These are phyloP conservation scores for Acrobasis suavella DNA, from an alignment of 2,888 invertebrate genomes.

Conservation along the genomic window DNA sequence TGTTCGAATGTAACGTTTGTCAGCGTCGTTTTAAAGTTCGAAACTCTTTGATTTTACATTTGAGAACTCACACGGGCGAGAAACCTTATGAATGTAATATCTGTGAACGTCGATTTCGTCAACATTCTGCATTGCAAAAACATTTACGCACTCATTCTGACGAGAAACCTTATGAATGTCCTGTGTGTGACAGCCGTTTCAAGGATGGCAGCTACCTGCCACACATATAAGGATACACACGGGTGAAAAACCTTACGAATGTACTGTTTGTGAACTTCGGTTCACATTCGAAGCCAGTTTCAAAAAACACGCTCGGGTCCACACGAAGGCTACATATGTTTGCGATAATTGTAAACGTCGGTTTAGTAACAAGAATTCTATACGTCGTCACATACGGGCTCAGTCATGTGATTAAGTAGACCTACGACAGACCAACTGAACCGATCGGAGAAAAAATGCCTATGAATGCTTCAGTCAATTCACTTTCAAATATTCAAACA, in stretches of 20 bases:
- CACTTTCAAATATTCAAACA: too few species aligned
- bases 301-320: too few species aligned
- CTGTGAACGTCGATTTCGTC: neutral
- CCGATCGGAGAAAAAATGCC: too few species aligned
- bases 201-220: neutral
- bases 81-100: neutral
- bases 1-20: neutral
- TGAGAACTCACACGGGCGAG: neutral
- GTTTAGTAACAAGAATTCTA: too few species aligned
- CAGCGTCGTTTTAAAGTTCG: neutral
- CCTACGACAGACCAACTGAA: too few species aligned
- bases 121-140: neutral
- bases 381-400: too few species aligned
- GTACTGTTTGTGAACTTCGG: neutral
- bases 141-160: neutral
- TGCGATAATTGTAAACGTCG: too few species aligned
- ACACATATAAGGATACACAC: neutral
- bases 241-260: neutral
- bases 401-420: too few species aligned
- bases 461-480: too few species aligned
- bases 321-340: too few species aligned
- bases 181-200: neutral
- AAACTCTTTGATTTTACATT: neutral
- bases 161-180: neutral
- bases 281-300: neutral